These are phyloP conservation scores for Microcebus griseorufus DNA, from an alignment of 2,113 vertebrate species.

Conservation along the genomic window DNA sequence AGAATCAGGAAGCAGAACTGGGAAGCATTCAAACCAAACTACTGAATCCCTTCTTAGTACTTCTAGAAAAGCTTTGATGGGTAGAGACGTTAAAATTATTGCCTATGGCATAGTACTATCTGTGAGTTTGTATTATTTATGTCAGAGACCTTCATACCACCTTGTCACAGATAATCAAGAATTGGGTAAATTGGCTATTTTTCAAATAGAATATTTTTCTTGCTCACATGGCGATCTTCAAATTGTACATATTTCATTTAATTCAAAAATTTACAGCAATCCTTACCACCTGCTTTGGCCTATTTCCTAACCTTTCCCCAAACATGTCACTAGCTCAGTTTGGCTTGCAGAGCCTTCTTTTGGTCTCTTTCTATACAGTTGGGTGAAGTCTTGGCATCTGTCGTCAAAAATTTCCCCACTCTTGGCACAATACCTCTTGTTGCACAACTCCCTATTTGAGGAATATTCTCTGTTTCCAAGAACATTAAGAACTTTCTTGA, in stretches of 20 bases:
- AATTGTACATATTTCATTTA: neutral
- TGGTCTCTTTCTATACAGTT: neutral
- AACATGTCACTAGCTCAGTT: neutral
- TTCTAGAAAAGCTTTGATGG: constrained; percentile 11
- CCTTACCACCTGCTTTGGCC: neutral
- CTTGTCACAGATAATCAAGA: neutral
- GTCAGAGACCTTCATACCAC: neutral
- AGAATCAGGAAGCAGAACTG: neutral
- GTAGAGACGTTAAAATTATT: neutral
- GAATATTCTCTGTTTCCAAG: constrained; percentile 44
- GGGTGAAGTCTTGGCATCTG: neutral
- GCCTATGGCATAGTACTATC: neutral
- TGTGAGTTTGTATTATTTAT: constrained; percentile 21
- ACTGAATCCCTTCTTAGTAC: neutral
- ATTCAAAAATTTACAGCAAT: neutral
- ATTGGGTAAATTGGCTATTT: neutral
- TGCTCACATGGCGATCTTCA: neutral
- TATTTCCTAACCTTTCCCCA: neutral
- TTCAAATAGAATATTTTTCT: constrained; percentile 33
- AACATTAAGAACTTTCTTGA: constrained; percentile 57
- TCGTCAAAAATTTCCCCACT: neutral
- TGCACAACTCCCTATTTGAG: constrained; percentile 35
- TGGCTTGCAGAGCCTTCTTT: neutral
- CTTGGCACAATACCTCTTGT: neutral
- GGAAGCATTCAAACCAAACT: neutral